These are phyloP conservation scores for Knipowitschia caucasica DNA, from an alignment of 2,797 vertebrate species.

Conservation along the genomic window DNA sequence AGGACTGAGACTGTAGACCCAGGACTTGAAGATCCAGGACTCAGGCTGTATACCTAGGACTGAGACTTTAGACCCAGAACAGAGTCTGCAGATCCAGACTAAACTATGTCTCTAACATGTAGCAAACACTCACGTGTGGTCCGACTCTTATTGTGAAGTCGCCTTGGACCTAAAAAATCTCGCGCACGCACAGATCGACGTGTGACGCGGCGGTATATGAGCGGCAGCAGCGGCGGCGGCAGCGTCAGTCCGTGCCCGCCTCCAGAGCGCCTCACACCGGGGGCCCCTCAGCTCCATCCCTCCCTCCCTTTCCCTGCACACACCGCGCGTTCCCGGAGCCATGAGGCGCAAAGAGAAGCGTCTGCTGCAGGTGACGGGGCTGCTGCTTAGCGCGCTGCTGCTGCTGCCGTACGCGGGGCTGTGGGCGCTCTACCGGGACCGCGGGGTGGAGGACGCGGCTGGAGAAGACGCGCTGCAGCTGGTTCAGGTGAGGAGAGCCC, in stretches of 20 bases:
- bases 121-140: too few relatives aligned
- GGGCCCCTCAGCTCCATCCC: not conserved
- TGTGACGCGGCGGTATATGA: constrained; percentile 3
- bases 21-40: too few relatives aligned
- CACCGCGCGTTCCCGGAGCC: constrained; percentile 23
- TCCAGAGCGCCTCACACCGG: too few relatives aligned
- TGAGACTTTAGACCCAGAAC: too few relatives aligned
- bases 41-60: too few relatives aligned
- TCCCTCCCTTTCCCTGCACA: constrained; percentile 6
- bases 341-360: constrained; percentile 94
- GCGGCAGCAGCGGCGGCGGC: constrained; percentile 3
- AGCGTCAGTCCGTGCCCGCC: constrained; percentile 2
- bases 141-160: too few relatives aligned
- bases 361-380: constrained; percentile 85
- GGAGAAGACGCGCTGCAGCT: constrained; percentile 40
- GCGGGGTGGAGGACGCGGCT: constrained; percentile 78
- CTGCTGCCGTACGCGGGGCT: constrained; percentile 91
- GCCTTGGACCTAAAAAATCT: too few relatives aligned
- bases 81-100: too few relatives aligned
- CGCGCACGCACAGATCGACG: not conserved
- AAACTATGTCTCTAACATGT: too few relatives aligned
- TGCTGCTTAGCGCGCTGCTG: constrained; percentile 84
- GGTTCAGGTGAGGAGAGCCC: constrained; percentile 60
- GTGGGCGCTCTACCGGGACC: constrained; percentile 89
- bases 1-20: too few relatives aligned